Conservation (phyloP, 2,888 invertebrate genomes). For the Andrena dorsata region DNA sequence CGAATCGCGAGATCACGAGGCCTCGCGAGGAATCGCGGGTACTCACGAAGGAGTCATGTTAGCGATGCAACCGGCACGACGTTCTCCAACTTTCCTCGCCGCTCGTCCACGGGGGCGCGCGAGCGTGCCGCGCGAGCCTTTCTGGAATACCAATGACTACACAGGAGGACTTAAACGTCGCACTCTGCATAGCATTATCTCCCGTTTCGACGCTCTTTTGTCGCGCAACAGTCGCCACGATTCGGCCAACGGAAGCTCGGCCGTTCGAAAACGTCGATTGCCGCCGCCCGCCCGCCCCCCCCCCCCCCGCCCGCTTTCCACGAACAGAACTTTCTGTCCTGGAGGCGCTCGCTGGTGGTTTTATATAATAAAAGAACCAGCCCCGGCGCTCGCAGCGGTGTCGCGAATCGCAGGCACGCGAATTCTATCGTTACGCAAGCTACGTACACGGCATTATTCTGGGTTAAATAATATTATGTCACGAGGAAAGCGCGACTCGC, state of each 20-base stretch:
- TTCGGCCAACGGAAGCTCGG: constrained; percentile 27
- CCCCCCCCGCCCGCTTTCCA: neutral
- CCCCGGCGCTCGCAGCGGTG: constrained; percentile 67
- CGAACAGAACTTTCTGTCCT: constrained; percentile 36
- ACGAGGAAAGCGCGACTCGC: constrained; percentile 81
- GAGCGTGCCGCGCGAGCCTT: constrained; percentile 35
- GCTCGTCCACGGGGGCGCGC: constrained; percentile 72
- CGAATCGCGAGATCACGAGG: constrained; percentile 70
- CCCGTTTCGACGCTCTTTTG: constrained; percentile 15
- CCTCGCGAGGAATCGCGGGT: constrained; percentile 44
- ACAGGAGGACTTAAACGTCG: constrained; percentile 34
- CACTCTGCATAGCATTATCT: constrained; percentile 44
- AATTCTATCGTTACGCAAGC: constrained; percentile 75
- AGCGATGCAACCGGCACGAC: constrained; percentile 77
- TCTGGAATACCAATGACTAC: constrained; percentile 60
- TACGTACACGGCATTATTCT: constrained; percentile 78
- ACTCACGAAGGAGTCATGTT: constrained; percentile 60
- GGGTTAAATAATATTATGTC: constrained; percentile 83
- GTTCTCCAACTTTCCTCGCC: constrained; percentile 77
- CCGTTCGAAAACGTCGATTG: constrained; percentile 15
- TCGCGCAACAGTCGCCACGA: constrained; percentile 17
- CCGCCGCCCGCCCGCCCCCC: neutral
- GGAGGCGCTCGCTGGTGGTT: constrained; percentile 36
- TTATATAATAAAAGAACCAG: constrained; percentile 77
- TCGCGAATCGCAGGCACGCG: constrained; percentile 78